Evolutionary conservation across 2,888 invertebrate species (phyloP), one percentile per base, ranked within the genome.

Genomic region (Spodoptera exigua): DNA sequence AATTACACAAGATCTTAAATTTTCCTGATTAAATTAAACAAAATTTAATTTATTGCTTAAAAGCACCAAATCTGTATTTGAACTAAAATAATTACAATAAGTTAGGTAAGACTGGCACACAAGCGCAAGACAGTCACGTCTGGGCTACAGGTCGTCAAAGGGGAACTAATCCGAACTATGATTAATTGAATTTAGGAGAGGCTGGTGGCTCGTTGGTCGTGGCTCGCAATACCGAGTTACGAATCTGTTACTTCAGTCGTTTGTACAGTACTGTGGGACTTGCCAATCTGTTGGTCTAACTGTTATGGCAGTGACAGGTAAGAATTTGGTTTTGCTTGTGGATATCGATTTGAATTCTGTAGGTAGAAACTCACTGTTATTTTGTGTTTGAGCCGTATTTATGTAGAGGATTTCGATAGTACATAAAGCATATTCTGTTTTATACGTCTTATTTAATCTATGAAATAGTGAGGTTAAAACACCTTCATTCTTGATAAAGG

Each of bases 181-280:
- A 92, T 91, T 92, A 92, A 92, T 92, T 91, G 86, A 92, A 92
- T 92, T 91, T 87, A 85, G 74, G 80, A 89, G 86, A 89, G 83
- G 86, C 34, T 51, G 35, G 52, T 43, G 44, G 16, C 80, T 86
- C 85, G 87, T 81, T n/a, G 52, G 35, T 55, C 55, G 35, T 59
- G 59, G 16, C 12, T 56, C 59, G 86, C 89, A 87, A 84, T 84
- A 79, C 83, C 80, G 74, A 27, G 27, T 27, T 27, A 82, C 74
- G 80, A 91, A 90, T 91, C 91, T 88, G 90, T 91, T 90, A 89
- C 90, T 87, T 80, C 84, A 87, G 87, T 70, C 75, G 80, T 80
- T 82, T 80, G 70, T 80, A 83, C 79, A 82, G 63, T 55, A 65
- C 52, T 34, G 73, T 76, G 57, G 52, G 85, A 82, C 79, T 82